Evolutionary conservation across 2,797 vertebrate species (phyloP).

Genomic region (Numenius phaeopus): DNA sequence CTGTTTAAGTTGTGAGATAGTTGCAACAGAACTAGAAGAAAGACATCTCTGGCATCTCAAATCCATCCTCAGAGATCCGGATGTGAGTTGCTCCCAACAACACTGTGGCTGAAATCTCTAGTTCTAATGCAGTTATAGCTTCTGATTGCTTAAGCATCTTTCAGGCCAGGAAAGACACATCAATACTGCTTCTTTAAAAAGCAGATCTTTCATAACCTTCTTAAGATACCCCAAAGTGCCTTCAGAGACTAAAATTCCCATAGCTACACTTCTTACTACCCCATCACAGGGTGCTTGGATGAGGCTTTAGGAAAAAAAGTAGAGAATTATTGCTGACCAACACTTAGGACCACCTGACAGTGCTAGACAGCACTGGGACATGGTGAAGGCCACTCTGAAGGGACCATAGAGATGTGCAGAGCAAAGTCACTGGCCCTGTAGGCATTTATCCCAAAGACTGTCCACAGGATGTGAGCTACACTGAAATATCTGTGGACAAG

Average conservation of each 20-base stretch:
- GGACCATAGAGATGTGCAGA: neutral
- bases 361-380: neutral
- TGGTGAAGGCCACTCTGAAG: neutral
- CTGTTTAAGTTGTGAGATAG: neutral
- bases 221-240: neutral
- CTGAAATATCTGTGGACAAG: neutral
- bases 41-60: neutral
- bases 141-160: neutral
- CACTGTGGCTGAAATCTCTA: neutral
- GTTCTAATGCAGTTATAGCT: neutral
- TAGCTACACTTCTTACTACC: neutral
- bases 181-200: neutral
- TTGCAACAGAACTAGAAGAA: neutral
- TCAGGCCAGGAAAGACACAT: neutral
- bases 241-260: neutral
- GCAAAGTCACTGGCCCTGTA: neutral
- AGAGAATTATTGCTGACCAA: neutral
- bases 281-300: neutral
- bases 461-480: rapidly evolving
- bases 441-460: neutral
- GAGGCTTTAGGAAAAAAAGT: neutral
- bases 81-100: neutral
- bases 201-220: neutral
- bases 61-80: neutral
- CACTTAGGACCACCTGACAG: neutral